Evolutionary conservation across 2,888 invertebrate genomes (phyloP).

Genomic region (Tillus elongatus): DNA sequence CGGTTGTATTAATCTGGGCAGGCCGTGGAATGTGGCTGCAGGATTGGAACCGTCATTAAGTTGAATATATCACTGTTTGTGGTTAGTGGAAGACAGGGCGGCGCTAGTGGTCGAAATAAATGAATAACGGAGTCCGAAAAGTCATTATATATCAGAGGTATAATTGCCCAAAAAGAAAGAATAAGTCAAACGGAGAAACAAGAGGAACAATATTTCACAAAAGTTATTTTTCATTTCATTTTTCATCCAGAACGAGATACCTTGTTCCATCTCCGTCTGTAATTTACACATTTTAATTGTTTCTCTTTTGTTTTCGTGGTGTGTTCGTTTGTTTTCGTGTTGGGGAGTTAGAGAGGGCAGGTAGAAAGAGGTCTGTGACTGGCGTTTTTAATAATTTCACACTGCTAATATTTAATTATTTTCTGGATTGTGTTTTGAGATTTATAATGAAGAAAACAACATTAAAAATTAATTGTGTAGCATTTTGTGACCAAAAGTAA

Average conservation of each 20-base stretch:
- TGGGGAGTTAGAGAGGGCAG: conserved; percentile 12
- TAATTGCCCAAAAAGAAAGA: conserved; percentile 35
- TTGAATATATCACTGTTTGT: too few relatives aligned
- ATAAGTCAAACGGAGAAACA: conserved; percentile 33
- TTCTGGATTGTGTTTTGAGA: too few relatives aligned
- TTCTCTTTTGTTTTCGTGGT: conserved; percentile 34
- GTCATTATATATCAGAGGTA: conserved; percentile 33
- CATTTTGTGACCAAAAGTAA: too few relatives aligned
- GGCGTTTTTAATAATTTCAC: conserved; percentile 22
- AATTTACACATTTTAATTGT: conserved; percentile 42
- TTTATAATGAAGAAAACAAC: too few relatives aligned
- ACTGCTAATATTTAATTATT: too few relatives aligned
- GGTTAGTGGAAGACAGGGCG: too few relatives aligned
- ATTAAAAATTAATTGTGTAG: too few relatives aligned
- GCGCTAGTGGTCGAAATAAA: conserved; percentile 8
- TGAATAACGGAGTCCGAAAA: conserved; percentile 15
- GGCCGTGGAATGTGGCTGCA: too few relatives aligned
- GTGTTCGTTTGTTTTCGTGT: conserved; percentile 27
- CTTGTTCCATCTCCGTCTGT: conserved; percentile 34
- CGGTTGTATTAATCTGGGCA: too few relatives aligned
- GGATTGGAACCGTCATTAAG: too few relatives aligned
- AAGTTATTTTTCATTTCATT: conserved; percentile 37
- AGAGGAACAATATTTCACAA: conserved; percentile 37
- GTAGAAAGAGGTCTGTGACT: conserved; percentile 18
- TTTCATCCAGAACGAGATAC: conserved; percentile 36